Evolutionary conservation across 2,113 vertebrate genomes (phyloP), one percentile per base, ranked within the genome.

Genomic region (Proterorhinus semilunaris): DNA sequence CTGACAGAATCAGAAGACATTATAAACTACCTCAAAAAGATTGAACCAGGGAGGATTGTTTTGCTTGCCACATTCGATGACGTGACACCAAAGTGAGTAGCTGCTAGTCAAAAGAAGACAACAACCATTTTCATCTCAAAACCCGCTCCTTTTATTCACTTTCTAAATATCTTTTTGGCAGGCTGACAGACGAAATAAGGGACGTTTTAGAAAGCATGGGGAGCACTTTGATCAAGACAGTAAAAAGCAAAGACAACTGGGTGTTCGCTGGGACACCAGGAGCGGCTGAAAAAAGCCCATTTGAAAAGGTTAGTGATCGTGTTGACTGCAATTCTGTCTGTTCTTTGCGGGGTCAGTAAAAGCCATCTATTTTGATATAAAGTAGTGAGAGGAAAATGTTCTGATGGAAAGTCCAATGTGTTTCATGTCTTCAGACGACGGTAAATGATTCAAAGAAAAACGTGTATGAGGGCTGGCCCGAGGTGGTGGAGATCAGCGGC

Each of bases 191-290:
- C 7, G 87, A 95, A 79, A 78, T 91, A 16, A 86, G 84, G 80
- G 71, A 74, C 0, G 13, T 89, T 11, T 93, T 98, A 49, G 51
- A 21, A 0, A 66, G 69, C 0, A 81, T 95, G 77, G 96, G 96
- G 64, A 98, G 96, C 76, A 86, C 78, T 66, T 62, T 93, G 0
- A 89, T 92, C 64, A 64, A 4, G 12, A 66, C 90, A 0, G n/a
- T 97, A n/a, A 83, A 88, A 13, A 89, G 80, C 65, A 85, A 94
- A 65, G 95, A 98, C 86, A 94, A 80, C 87, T 98, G 96, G 96
- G 80, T 95, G 63, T 98, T 98, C 87, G n/a, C 94, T 45, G 95
- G 95, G 21, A 90, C 86, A 4, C 90, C 76, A 52, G 89, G 91
- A 57, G 8, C 90, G 7, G 82, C 62, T 43, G 64, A n/a, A 50